These are phyloP conservation scores for Neotoxoptera formosana DNA, from an alignment of 1,140 invertebrate genomes.

Conservation along the genomic window DNA sequence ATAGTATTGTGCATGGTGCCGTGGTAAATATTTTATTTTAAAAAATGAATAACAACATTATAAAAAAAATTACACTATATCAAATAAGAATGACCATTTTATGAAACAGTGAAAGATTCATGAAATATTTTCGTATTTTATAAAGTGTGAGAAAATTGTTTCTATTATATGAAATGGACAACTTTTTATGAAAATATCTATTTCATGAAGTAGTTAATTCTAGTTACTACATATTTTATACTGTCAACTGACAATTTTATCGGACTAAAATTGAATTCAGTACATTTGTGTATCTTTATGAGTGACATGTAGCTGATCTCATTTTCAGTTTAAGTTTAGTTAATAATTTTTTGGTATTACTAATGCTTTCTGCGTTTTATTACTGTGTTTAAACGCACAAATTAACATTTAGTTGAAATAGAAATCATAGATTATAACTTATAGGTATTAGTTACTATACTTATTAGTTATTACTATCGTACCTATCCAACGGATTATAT, in stretches of 20 bases:
- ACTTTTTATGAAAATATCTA: background rate
- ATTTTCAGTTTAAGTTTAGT: background rate
- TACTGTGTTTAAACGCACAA: background rate
- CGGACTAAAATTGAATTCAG: background rate
- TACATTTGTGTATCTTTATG: background rate
- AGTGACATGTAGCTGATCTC: background rate
- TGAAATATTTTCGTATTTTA: background rate
- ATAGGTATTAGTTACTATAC: background rate
- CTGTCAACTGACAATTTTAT: background rate
- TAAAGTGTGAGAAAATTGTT: background rate
- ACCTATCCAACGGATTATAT: background rate
- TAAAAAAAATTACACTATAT: too few species aligned
- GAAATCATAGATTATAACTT: background rate
- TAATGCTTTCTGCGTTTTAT: background rate
- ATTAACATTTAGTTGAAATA: background rate
- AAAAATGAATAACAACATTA: too few species aligned
- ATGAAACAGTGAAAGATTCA: background rate
- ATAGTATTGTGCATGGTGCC: too few species aligned
- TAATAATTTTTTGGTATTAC: background rate
- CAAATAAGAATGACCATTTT: background rate
- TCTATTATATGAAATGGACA: background rate
- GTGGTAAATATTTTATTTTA: background rate
- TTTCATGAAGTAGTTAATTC: background rate
- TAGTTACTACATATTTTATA: background rate
- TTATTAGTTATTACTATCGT: background rate